Base-by-base conservation (phyloP, 2,113 vertebrate species). In the Motacilla alba region DNA sequence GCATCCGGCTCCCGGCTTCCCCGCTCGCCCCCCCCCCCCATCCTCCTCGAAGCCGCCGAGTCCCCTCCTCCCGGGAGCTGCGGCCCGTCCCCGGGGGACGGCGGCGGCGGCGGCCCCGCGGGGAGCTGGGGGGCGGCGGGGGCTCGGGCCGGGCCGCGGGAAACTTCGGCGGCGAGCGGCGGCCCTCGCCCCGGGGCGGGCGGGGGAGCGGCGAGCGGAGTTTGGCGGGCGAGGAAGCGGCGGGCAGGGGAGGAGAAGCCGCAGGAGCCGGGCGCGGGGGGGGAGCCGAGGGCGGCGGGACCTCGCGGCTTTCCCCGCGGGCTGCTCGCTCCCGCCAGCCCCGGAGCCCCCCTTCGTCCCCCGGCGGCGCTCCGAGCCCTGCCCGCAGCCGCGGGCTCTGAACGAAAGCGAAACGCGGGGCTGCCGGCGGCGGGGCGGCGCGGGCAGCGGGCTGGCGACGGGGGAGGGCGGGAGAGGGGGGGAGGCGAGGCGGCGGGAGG, bases 1-100 rank as follows among this genome's bases (percentile, higher is more conserved):
- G 27, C 72, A 60, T 67, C 41, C 66, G 83, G 52, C 72, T 87
- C 30, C 31, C 50, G 27, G 46, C 74, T 76, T 64, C 55, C 56
- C 56, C 81, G 7, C 60, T 63, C 18, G 6, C 68, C 5, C 70
- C 33, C 52, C 52, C 59, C 43, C 27, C 50, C 27, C 50, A 21
- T 27, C 55, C 64, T 24, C 47, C 37, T 28, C 39, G 69, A 55
- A 47, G 74, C 74, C 9, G 50, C 81, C 8, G 63, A 93, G 76
- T 90, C 92, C 81, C 91, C 87, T 76, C 92, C 92, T 90, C 83
- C 91, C 91, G 69, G 92, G 97, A 97, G 92, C 97, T 88, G 56
- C 90, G 87, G 95, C 93, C 75, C 84, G 64, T 37, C 81, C 63
- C 75, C 62, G 33, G 56, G 74, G 68, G 52, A 70, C 87, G 89